Percentiles rank a stretch among this genome's conserved stretches.
These are phyloP conservation scores for Stegostoma tigrinum DNA, from an alignment of 2,113 vertebrate genomes.

Conservation along the genomic window DNA sequence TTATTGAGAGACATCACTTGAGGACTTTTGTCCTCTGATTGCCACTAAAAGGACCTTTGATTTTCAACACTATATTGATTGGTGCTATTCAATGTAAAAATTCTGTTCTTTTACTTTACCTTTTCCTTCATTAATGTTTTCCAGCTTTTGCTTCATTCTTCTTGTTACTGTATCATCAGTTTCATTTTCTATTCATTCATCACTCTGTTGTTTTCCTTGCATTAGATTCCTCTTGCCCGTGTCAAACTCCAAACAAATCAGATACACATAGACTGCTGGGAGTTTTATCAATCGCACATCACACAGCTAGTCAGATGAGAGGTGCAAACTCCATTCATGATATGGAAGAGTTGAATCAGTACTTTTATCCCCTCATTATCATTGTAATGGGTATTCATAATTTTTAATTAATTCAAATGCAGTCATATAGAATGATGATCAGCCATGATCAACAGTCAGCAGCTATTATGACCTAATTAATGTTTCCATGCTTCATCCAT, in stretches of 20 bases:
- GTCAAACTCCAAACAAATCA: not conserved
- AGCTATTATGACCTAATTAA: not conserved
- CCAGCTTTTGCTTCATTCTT: not conserved
- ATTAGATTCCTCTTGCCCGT: not conserved
- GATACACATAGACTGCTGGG: not conserved
- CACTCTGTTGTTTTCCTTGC: not conserved
- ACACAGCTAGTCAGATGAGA: not conserved
- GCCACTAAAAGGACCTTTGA: not conserved
- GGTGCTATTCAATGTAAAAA: not conserved
- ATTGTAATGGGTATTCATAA: not conserved
- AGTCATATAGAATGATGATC: too few species aligned
- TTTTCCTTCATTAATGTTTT: not conserved
- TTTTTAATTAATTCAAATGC: not conserved
- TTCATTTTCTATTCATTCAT: not conserved
- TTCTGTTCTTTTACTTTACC: not conserved
- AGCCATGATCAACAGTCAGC: too few species aligned
- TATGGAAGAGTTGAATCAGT: not conserved
- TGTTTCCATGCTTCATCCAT: not conserved
- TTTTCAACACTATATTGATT: not conserved
- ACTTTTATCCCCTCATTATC: not conserved
- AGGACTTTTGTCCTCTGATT: not conserved
- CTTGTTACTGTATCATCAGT: not conserved
- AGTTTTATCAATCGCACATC: not conserved
- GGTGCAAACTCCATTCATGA: not conserved
- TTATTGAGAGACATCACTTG: not conserved